Evolutionary conservation across 2,888 invertebrate genomes (phyloP).

Genomic region (Diaperis boleti): DNA sequence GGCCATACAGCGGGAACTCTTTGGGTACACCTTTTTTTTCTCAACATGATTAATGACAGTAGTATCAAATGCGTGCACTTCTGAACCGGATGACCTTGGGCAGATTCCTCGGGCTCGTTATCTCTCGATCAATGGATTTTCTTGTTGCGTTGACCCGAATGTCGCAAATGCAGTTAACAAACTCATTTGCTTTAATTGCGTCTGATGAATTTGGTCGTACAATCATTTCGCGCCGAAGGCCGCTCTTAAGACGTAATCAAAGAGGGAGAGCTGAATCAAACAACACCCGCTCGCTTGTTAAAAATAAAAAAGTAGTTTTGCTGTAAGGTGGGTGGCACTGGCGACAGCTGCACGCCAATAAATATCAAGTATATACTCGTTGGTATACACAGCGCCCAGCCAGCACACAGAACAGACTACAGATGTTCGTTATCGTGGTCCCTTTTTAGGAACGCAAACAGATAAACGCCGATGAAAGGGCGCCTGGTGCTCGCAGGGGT

Average conservation of each 20-base stretch:
- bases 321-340: conserved; percentile 36
- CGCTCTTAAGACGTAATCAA: conserved; percentile 9
- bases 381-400: conserved; percentile 23
- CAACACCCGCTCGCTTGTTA: conserved; percentile 13
- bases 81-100: conserved; percentile 6
- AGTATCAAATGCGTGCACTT: background rate
- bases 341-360: conserved; percentile 42
- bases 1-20: no score
- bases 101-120: background rate
- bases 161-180: conserved; percentile 21
- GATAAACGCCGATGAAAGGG: conserved; percentile 37
- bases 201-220: conserved; percentile 9
- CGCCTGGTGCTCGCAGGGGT: conserved; percentile 21
- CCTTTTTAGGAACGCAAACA: conserved; percentile 34
- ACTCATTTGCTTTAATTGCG: conserved; percentile 20
- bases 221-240: conserved; percentile 16
- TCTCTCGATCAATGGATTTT: conserved; percentile 9
- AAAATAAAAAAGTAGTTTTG: conserved; percentile 31
- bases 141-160: conserved; percentile 18
- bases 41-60: no score
- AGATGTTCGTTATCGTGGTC: conserved; percentile 41
- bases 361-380: conserved; percentile 41
- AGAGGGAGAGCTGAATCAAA: conserved; percentile 10
- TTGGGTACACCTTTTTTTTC: no score
- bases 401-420: conserved; percentile 26